Evolutionary conservation across 2,797 vertebrate species (phyloP), one percentile per base, ranked within the genome.

Genomic region (Danio kyathit): DNA sequence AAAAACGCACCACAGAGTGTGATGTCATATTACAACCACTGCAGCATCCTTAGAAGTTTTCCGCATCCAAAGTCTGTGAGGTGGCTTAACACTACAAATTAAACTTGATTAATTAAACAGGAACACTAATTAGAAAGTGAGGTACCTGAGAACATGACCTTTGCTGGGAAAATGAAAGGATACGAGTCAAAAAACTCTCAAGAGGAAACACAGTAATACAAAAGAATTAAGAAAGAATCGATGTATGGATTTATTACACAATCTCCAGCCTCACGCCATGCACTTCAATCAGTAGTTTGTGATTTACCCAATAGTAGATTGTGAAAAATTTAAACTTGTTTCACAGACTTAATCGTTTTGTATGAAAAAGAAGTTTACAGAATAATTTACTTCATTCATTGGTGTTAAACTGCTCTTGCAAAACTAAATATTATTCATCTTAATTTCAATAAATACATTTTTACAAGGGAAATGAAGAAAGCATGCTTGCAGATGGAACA

Each of bases 81-180:
- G 3, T 16, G 17, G 29, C 49, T 13, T 41, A 54, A 54, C 51
- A 43, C 49, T 41, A 54, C 14, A 19, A 17, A 70, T 51, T 54
- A 17, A 70, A 38, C 21, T n/a, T n/a, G 7, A 67, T 29, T 9
- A 29, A 29, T 8, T 49, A 8, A 51, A 54, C 16, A 54, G 16
- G 7, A 72, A 16, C 1, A 21, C 40, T 11, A 29, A 29, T 46
- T 44, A 38, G 4, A 69, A 70, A 17, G 52, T 49, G 16, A 78
- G 11, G 41, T 78, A 49, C 12, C 16, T 69, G 65, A 78, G 65
- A 78, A 70, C 76, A 78, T 70, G 76, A 48, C 76, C 54, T 69
- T 78, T 54, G 9, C 46, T 7, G 4, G 14, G 7, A n/a, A 59
- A 59, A 29, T 17, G 19, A 29, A 14, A 17, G 11, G 19, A 57